Evolutionary conservation across 2,113 vertebrate species (phyloP), one percentile per base, ranked within the genome.

Genomic region (Porphyrio hochstetteri): DNA sequence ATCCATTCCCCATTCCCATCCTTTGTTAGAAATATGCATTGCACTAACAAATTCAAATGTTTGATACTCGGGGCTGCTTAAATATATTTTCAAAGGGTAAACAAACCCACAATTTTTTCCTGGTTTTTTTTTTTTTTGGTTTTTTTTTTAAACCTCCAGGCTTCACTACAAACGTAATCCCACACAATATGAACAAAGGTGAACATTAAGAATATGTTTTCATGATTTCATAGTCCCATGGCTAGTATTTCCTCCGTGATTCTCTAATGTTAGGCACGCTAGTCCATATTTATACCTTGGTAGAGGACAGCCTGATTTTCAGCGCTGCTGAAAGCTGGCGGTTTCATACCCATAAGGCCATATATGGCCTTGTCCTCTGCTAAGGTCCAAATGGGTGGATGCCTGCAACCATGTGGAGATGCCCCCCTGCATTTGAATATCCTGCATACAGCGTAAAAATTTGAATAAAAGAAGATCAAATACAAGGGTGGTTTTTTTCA

Each of bases 1-100:
- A 96, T 91, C 76, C 68, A 67, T 94, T 97, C 56, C 64, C 46
- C 15, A 72, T 60, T 69, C 75, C 25, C 19, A 78, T 92, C 83
- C 64, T 84, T 87, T 97, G 80, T 95, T 94, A 92, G 63, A 96
- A 96, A 82, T 88, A 59, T 6, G 12, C 38, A 74, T 57, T 86
- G 13, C 31, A 50, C 52, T 81, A 86, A 81, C 33, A 83, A 85
- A 77, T 91, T 56, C 70, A 13, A 33, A 0, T 35, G 35, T 60
- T 92, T 85, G 46, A 80, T 86, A 57, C 18, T 86, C 12, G 57
- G 18, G 31, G 46, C 80, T 71, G 13, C 24, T 61, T 74, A 82
- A 85, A 46, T 29, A 36, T 38, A 53, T 85, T 95, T 89, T 90
- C 36, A 88, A 94, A 86, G 65, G 17, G 38, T 83, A 95, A 94